Evolutionary conservation across 2,888 invertebrate genomes (phyloP).

Genomic region (Drosophila cognata): DNA sequence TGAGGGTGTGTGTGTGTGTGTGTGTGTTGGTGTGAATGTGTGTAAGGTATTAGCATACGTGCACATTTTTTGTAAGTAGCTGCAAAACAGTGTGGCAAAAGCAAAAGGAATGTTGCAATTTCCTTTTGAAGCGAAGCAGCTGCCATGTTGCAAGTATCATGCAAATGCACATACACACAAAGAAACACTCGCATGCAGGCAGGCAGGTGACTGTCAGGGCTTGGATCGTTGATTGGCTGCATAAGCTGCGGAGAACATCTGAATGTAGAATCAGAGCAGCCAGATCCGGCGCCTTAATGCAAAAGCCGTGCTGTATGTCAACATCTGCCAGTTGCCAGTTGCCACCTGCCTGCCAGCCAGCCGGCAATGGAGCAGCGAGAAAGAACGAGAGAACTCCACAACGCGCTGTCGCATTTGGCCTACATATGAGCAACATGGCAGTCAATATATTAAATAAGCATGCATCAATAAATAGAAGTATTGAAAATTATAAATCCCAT

Average conservation of each 20-base stretch:
- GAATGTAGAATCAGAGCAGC: constrained; percentile 14
- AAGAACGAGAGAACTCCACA: not conserved
- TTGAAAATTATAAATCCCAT: not conserved
- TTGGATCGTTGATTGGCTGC: constrained; percentile 63
- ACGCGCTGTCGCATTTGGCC: constrained; percentile 40
- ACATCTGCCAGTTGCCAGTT: constrained; percentile 33
- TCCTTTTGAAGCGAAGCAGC: constrained; percentile 59
- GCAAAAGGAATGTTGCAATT: constrained; percentile 67
- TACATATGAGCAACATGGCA: constrained; percentile 29
- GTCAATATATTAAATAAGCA: constrained; percentile 25
- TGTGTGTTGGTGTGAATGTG: constrained; percentile 7
- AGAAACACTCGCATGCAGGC: constrained; percentile 5
- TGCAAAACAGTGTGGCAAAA: constrained; percentile 23
- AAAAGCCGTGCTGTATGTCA: constrained; percentile 61
- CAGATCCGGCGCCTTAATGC: constrained; percentile 61
- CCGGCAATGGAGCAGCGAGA: constrained; percentile 3
- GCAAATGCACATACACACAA: constrained; percentile 21
- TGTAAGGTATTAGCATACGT: constrained; percentile 55
- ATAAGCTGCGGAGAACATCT: constrained; percentile 40
- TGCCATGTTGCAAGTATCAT: constrained; percentile 65
- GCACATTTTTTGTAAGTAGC: constrained; percentile 47
- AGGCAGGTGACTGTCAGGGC: constrained; percentile 49
- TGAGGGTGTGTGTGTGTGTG: not conserved
- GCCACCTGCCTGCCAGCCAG: constrained; percentile 23
- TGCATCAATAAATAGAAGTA: constrained; percentile 10